Evolutionary conservation across 2,113 vertebrate genomes (phyloP).

Genomic region (Aplodontia rufa): DNA sequence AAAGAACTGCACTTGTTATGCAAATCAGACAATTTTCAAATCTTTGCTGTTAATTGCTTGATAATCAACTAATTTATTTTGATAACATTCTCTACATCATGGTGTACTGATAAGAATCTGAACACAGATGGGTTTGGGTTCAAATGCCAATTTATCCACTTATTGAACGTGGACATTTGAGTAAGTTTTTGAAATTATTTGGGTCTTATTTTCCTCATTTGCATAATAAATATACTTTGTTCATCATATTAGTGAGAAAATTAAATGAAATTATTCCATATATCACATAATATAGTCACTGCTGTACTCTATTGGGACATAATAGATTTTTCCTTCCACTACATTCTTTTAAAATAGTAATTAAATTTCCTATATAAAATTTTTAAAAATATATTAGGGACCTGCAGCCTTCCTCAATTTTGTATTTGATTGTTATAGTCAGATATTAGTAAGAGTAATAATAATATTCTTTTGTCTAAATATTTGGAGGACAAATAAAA

Average conservation of each 20-base stretch:
- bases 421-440: constrained; percentile 8
- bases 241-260: constrained; percentile 14
- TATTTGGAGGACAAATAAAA: background rate
- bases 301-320: background rate
- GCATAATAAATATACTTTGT: constrained; percentile 22
- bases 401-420: background rate
- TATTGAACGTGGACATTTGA: background rate
- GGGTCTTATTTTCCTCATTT: constrained; percentile 4
- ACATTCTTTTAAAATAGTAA: background rate
- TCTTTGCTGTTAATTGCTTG: background rate
- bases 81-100: background rate
- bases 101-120: background rate
- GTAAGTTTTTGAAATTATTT: constrained; percentile 25
- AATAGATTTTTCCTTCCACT: background rate
- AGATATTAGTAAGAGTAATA: background rate
- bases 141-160: background rate
- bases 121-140: background rate
- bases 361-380: constrained; percentile 34
- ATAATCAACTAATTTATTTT: background rate
- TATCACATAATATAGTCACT: background rate
- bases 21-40: background rate
- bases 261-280: constrained; percentile 2
- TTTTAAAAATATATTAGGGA: background rate
- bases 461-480: background rate
- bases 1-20: background rate